phyloP scores from a whole-genome alignment of 2,797 vertebrate species.

The Phrynocephalus forsythii region DNA sequence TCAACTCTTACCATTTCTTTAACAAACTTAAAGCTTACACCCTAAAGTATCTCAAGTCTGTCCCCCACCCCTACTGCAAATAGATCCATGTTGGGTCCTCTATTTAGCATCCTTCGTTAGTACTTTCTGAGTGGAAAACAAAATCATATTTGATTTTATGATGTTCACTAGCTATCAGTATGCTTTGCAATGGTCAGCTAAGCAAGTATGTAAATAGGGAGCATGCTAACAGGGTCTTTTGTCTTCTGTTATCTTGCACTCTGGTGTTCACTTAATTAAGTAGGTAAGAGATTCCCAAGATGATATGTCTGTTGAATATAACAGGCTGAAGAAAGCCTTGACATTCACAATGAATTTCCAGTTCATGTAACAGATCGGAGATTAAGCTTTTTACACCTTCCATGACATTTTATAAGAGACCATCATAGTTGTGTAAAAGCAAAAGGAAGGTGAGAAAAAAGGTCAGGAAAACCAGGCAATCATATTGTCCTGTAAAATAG shows the following conservation, averaged over 20 bases:
- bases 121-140: too few relatives aligned
- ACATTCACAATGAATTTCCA: conserved; percentile 70
- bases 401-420: conserved; percentile 77
- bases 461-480: conserved; percentile 73
- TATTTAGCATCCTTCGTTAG: background rate
- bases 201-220: background rate
- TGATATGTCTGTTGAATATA: conserved; percentile 42
- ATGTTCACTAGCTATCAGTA: background rate
- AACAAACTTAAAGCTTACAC: background rate
- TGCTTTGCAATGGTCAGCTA: background rate
- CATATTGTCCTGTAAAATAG: conserved; percentile 76
- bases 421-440: conserved; percentile 71
- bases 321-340: conserved; percentile 37
- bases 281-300: conserved; percentile 22
- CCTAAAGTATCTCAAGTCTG: background rate
- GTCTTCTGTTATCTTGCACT: conserved; percentile 13
- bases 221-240: background rate
- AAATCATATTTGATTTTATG: background rate
- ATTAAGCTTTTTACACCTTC: conserved; percentile 72
- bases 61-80: background rate
- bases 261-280: conserved; percentile 29
- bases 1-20: background rate
- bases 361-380: conserved; percentile 70
- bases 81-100: background rate
- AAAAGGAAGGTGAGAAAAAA: conserved; percentile 68